Conservation (phyloP, 1,140 invertebrate genomes). For the Maconellicoccus hirsutus region DNA sequence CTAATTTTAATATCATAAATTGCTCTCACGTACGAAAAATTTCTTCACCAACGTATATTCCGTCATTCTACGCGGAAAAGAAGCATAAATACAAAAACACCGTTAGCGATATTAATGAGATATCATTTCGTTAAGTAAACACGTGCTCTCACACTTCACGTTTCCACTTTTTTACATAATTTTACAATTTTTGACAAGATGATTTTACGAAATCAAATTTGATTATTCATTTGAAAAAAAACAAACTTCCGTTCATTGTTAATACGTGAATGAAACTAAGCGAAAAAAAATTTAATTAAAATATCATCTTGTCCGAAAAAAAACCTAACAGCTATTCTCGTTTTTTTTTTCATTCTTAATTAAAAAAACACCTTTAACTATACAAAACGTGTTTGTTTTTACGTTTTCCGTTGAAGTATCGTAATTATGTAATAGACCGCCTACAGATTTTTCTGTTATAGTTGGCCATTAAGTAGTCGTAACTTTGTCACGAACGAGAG, state of each 20-base stretch:
- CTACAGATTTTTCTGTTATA: neutral
- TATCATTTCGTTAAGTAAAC: no score
- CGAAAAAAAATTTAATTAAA: neutral
- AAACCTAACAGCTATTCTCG: neutral
- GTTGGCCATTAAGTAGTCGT: neutral
- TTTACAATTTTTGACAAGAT: neutral
- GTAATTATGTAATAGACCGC: neutral
- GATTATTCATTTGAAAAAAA: neutral
- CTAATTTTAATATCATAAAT: no score
- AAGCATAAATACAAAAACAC: no score
- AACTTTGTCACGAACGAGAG: no score
- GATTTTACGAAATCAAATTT: neutral
- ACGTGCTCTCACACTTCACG: no score
- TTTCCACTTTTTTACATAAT: no score
- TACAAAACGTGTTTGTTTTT: neutral
- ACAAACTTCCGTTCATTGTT: neutral
- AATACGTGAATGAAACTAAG: neutral
- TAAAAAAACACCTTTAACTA: conserved; percentile 5
- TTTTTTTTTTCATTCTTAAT: neutral
- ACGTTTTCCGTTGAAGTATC: neutral
- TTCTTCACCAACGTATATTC: no score
- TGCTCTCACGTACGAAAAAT: no score
- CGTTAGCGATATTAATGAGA: no score
- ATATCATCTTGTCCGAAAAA: conserved; percentile 8
- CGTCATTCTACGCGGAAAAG: no score